phyloP scores from a whole-genome alignment of 2,113 vertebrate genomes.

The Romanogobio albipinnatus region DNA sequence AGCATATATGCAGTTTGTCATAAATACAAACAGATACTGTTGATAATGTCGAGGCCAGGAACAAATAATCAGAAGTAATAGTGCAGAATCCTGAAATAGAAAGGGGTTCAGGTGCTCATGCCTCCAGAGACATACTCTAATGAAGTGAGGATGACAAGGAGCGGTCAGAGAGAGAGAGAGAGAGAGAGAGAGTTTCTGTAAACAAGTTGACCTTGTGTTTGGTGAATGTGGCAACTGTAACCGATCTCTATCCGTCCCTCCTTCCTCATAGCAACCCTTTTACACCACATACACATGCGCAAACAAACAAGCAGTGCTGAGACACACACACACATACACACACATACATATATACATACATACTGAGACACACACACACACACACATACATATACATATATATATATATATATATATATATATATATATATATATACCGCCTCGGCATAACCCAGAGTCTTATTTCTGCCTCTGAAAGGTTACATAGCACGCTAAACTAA shows the following conservation, averaged over 20 bases:
- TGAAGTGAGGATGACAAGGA: conserved; percentile 24
- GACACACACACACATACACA: not conserved
- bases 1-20: not conserved
- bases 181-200: conserved; percentile 28
- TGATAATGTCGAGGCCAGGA: not conserved
- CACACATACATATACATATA: too few relatives aligned
- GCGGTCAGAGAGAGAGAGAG: not conserved
- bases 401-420: not conserved
- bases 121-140: not conserved
- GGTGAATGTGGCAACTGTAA: conserved; percentile 41
- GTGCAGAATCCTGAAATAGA: not conserved
- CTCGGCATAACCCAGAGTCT: conserved; percentile 35
- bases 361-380: too few relatives aligned
- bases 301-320: conserved; percentile 24
- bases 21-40: conserved; percentile 6
- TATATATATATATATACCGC: too few relatives aligned
- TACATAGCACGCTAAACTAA: conserved; percentile 42
- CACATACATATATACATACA: too few relatives aligned
- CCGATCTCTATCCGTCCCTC: conserved; percentile 33
- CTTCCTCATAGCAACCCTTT: conserved; percentile 34
- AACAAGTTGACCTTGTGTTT: conserved; percentile 53
- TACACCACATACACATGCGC: conserved; percentile 31
- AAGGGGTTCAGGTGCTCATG: conserved; percentile 26
- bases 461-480: conserved; percentile 57
- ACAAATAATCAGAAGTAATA: conserved; percentile 27